Conservation (phyloP, 2,113 vertebrate species). For the Larimichthys polyactis region DNA sequence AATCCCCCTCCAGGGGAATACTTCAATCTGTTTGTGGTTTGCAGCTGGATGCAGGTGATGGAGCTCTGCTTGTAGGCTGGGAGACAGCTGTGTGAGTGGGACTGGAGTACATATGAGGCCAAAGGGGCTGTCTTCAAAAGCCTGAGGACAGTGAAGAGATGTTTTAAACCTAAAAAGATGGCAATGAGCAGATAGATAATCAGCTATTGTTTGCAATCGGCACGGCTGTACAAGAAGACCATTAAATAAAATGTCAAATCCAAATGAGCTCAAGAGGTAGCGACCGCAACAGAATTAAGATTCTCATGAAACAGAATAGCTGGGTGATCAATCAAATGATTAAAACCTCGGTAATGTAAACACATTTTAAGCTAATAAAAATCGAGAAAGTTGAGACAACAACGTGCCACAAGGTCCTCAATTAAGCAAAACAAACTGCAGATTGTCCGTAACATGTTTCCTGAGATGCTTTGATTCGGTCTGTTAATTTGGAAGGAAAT, state of each 20-base stretch:
- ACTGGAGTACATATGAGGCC: slow-evolving; percentile 46
- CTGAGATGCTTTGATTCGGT: slow-evolving; percentile 73
- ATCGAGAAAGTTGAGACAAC: slow-evolving; percentile 38
- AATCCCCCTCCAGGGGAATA: slow-evolving; percentile 46
- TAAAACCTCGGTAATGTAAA: slow-evolving; percentile 45
- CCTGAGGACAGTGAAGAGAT: slow-evolving; percentile 1
- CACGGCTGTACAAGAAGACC: neutral
- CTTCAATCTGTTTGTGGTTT: slow-evolving; percentile 74
- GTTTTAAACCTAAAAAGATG: slow-evolving; percentile 12
- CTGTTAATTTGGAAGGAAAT: slow-evolving; percentile 79
- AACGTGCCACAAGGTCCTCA: slow-evolving; percentile 56
- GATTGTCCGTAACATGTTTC: slow-evolving; percentile 69
- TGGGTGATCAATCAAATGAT: slow-evolving; percentile 39
- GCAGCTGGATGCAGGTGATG: slow-evolving; percentile 68
- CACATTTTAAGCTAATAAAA: slow-evolving; percentile 37
- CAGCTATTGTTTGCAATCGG: slow-evolving; percentile 19
- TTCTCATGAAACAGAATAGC: neutral
- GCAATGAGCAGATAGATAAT: slow-evolving; percentile 26
- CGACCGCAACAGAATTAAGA: neutral
- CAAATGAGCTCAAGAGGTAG: slow-evolving; percentile 11
- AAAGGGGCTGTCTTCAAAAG: slow-evolving; percentile 36
- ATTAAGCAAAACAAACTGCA: slow-evolving; percentile 75
- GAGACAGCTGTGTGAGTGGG: slow-evolving; percentile 60
- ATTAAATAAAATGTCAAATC: slow-evolving; percentile 4
- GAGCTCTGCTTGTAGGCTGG: slow-evolving; percentile 55